Conservation (phyloP, 2,888 invertebrate species). For the Coenonympha arcania region DNA sequence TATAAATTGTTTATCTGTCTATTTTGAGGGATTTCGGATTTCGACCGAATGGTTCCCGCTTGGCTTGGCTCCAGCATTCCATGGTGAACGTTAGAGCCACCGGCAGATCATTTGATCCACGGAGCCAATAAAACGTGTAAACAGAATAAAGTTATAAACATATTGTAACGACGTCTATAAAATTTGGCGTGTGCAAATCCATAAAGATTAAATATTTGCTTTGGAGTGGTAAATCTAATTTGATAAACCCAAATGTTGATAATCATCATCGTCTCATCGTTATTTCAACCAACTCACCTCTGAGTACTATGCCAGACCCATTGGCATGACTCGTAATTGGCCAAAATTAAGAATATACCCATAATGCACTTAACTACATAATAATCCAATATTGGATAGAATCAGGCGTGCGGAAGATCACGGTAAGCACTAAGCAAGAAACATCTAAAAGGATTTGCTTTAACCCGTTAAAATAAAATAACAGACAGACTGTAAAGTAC, state of each 20-base stretch:
- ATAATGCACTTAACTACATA: too few relatives aligned
- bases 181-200: constrained; percentile 6
- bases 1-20: constrained; percentile 39
- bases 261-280: background rate
- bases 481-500: too few relatives aligned
- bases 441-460: too few relatives aligned
- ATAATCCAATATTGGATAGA: too few relatives aligned
- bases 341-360: too few relatives aligned
- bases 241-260: background rate
- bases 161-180: constrained; percentile 17
- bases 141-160: constrained; percentile 22
- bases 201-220: constrained; percentile 9
- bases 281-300: too few relatives aligned
- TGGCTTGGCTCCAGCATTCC: constrained; percentile 48
- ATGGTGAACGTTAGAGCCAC: constrained; percentile 34
- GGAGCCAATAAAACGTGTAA: constrained; percentile 25
- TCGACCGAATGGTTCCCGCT: constrained; percentile 30
- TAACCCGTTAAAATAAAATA: too few relatives aligned
- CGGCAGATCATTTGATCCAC: constrained; percentile 25
- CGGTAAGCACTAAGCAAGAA: too few relatives aligned
- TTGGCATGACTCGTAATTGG: too few relatives aligned
- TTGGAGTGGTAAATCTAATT: background rate
- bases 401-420: too few relatives aligned
- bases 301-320: too few relatives aligned
- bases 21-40: constrained; percentile 46